Conservation (phyloP, 2,888 invertebrate species). For the Dryadula phaetusa region DNA sequence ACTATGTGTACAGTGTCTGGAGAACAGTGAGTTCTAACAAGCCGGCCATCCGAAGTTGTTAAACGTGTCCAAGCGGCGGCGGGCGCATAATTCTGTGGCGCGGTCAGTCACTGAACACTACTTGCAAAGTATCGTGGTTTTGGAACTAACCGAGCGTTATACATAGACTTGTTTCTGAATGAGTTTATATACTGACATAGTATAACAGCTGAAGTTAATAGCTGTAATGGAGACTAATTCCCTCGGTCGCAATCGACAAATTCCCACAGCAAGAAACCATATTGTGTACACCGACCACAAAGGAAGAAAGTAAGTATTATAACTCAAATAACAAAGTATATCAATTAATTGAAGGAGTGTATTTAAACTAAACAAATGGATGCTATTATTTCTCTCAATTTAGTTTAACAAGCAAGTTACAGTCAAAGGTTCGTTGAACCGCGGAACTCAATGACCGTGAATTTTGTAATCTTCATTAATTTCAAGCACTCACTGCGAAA, state of each 20-base stretch:
- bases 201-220: constrained; percentile 22
- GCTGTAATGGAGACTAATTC: constrained; percentile 71
- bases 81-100: constrained; percentile 68
- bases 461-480: constrained; percentile 84
- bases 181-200: constrained; percentile 39
- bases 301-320: constrained; percentile 78
- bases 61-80: constrained; percentile 59
- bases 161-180: constrained; percentile 12
- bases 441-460: constrained; percentile 81
- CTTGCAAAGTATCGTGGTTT: constrained; percentile 59
- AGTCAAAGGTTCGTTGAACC: constrained; percentile 81
- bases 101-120: constrained; percentile 59
- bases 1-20: constrained; percentile 75
- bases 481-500: constrained; percentile 72
- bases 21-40: constrained; percentile 74
- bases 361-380: constrained; percentile 81
- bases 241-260: constrained; percentile 64
- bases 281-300: constrained; percentile 82
- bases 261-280: constrained; percentile 76
- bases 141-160: constrained; percentile 39
- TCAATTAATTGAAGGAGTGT: constrained; percentile 57
- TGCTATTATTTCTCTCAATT: constrained; percentile 84
- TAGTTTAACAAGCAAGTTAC: constrained; percentile 80
- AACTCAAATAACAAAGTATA: constrained; percentile 45
- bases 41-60: constrained; percentile 77